A percentile compares a stretch with the other conserved stretches of the same genome.
phyloP scores from a whole-genome alignment of 1,140 invertebrate genomes.

The Ptiloglossa arizonensis region DNA sequence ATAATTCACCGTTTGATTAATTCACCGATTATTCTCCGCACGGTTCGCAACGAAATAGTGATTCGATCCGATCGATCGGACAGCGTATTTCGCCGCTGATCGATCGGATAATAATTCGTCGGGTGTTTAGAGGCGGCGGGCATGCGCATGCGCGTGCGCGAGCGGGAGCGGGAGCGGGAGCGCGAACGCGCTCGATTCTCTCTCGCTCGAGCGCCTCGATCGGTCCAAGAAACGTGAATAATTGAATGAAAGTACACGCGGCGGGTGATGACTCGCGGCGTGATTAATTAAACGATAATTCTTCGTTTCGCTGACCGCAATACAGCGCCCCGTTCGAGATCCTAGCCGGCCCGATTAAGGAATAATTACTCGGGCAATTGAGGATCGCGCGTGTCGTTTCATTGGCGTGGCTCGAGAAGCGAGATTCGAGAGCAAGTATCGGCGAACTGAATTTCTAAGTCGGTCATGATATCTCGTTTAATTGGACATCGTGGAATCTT shows the following conservation, averaged over 20 bases:
- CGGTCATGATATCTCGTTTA: neutral
- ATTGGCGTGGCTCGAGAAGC: neutral
- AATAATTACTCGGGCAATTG: conserved; percentile 12
- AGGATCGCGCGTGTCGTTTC: conserved; percentile 2
- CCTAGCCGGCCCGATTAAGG: neutral
- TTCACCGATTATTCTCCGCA: conserved; percentile 34
- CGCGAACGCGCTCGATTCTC: neutral
- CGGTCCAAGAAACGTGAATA: conserved; percentile 9
- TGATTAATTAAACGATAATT: conserved; percentile 39
- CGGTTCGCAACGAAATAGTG: conserved; percentile 12
- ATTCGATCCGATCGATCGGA: conserved; percentile 23
- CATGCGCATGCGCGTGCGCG: neutral
- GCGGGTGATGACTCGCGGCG: neutral
- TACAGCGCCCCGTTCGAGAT: neutral
- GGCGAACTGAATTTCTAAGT: neutral
- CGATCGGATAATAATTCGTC: conserved; percentile 39
- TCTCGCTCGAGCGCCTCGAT: neutral
- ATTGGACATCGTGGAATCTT: neutral
- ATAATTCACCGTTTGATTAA: conserved; percentile 44
- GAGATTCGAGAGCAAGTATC: neutral
- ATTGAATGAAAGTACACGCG: conserved; percentile 31
- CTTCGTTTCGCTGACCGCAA: conserved; percentile 7
- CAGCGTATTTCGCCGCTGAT: conserved; percentile 11
- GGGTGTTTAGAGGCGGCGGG: conserved; percentile 1
- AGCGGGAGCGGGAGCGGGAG: too few relatives aligned